Base-by-base conservation (phyloP, 2,113 vertebrate genomes). In the Zapornia atra region DNA sequence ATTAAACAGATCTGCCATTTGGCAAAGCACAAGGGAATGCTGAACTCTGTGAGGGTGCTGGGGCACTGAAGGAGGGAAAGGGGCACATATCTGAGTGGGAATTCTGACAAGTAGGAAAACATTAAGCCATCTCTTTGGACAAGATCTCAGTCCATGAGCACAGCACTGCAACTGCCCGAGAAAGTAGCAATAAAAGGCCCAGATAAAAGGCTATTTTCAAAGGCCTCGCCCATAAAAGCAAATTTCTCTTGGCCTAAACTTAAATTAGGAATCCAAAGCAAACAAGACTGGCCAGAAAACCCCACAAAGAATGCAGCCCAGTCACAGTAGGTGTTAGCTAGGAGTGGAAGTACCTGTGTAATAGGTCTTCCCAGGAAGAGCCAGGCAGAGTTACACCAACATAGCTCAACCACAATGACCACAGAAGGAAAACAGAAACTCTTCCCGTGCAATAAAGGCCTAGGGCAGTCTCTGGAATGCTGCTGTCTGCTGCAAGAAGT, bases 1-100 rank as follows among this genome's bases (percentile, higher is more conserved):
- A 96, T 97, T 94, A 96, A 84, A 86, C 44, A 85, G 92, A 89
- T 91, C 88, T 72, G 61, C 88, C 76, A 81, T 85, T 34, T 79
- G 88, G 94, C 61, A 79, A 79, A 87, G 91, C 46, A 82, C 71
- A 80, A 42, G 18, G 63, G 73, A 76, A 89, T 72, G 66, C 91
- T 94, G 77, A 92, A 61, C 81, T 54, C 94, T 61, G 22, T 12
- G 60, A 90, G 95, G 69, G 86, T 88, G 65, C 82, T 59, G 88
- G 86, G 82, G 69, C 82, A 79, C 76, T 29, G 72, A 63, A 56
- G 60, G 73, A 96, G 36, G n/a, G 86, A 92, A 56, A 48, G 20
- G 57, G 80, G 70, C 80, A 84, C 57, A 31, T 28, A 53, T 25
- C 24, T 40, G 61, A 69, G 50, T 34, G 46, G 84, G 94, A 94